phyloP scores from a whole-genome alignment of 2,888 invertebrate species.

The Polylopha cassiicola region DNA sequence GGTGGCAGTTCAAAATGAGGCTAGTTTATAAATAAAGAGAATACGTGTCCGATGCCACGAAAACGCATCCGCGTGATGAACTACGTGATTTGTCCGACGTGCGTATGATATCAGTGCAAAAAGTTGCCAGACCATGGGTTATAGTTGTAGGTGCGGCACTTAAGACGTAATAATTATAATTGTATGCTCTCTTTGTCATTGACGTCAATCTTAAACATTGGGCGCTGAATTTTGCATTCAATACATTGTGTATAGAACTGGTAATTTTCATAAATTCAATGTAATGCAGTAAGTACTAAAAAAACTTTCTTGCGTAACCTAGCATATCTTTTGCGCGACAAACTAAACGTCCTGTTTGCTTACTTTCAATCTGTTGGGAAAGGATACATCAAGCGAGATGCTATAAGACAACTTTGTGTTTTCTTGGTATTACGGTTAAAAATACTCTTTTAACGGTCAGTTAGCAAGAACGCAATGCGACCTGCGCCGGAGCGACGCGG shows the following conservation, averaged over 20 bases:
- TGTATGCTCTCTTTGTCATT: not conserved
- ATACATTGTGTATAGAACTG: too few relatives aligned
- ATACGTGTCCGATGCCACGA: constrained; percentile 5
- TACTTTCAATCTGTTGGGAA: constrained; percentile 14
- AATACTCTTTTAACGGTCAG: constrained; percentile 25
- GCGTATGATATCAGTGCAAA: too few relatives aligned
- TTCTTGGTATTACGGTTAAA: constrained; percentile 23
- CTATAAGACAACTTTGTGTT: constrained; percentile 14
- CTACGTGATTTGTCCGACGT: constrained; percentile 10
- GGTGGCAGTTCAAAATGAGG: constrained; percentile 12
- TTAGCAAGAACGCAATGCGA: constrained; percentile 10
- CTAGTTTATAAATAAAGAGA: constrained; percentile 8
- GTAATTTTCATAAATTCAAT: too few relatives aligned
- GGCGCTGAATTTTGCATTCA: too few relatives aligned
- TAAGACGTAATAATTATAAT: not conserved
- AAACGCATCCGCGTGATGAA: constrained; percentile 1
- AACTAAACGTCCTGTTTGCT: constrained; percentile 7
- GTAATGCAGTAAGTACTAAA: too few relatives aligned
- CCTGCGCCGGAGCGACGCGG: constrained; percentile 14
- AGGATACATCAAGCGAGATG: constrained; percentile 17
- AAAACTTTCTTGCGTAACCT: too few relatives aligned
- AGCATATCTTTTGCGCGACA: too few relatives aligned
- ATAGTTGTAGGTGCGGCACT: too few relatives aligned
- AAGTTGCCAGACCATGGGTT: too few relatives aligned
- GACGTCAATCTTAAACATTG: not conserved